Evolutionary conservation across 2,113 vertebrate species (phyloP), one percentile per base, ranked within the genome.

Genomic region (Atrichornis clamosus): DNA sequence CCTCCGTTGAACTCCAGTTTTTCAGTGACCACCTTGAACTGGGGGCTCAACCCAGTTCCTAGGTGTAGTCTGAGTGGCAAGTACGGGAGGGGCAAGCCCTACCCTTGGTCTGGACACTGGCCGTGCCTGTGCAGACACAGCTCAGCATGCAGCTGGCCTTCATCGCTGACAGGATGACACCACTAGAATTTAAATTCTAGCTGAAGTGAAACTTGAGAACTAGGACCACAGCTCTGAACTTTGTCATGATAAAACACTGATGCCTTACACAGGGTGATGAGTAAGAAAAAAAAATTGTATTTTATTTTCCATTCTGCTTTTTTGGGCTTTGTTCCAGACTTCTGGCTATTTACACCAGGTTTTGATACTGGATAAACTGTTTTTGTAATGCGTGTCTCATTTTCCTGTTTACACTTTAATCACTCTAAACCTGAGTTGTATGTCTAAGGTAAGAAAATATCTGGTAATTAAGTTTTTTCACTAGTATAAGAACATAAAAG

Each of bases 91-190:
- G n/a, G 7, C 11, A 47, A 94, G 14, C 6, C 80, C 28, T 23
- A 0, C 15, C 19, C n/a, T 64, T 33, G 30, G 1, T 27, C 30
- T 27, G 15, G 3, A 9, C 37, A 5, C 10, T 32, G 47, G 3
- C 23, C 46, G 13, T 55, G 44, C 15, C 26, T 44, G 4, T 6
- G n/a, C 14, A 35, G 27, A 28, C 13, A 27, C 17, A 46, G 21
- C 15, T 11, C 21, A 39, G 35, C 8, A 15, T 15, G 26, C 30
- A 59, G 28, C 41, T 72, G n/a, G 11, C 3, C 30, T 59, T 60
- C 53, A 39, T 9, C 0, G 0, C 14, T 69, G 17, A 20, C 24
- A 24, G 26, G 2, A 10, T 22, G 22, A 39, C 15, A 49, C 2
- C 5, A 12, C 13, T 32, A 35, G 22, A 64, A 81, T 60, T 42